Conservation (phyloP, 2,797 vertebrate species). For the Poecilia picta region DNA sequence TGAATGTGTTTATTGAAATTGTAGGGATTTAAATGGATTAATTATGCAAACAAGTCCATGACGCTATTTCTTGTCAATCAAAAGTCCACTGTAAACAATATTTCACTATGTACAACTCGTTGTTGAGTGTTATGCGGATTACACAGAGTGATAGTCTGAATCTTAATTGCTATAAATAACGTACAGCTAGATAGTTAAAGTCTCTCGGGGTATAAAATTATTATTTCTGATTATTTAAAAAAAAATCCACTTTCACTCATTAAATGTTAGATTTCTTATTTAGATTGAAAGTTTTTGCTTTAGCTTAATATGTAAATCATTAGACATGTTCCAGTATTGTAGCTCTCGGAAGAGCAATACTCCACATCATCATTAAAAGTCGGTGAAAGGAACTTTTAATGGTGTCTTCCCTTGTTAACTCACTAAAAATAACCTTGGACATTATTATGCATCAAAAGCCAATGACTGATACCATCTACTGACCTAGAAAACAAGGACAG, state of each 20-base stretch:
- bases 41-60: background rate
- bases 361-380: slow-evolving; percentile 71
- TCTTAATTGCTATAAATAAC: background rate
- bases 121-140: background rate
- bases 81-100: background rate
- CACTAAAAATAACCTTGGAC: slow-evolving; percentile 1
- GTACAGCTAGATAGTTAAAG: background rate
- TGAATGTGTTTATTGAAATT: background rate
- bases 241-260: background rate
- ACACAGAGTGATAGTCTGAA: background rate
- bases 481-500: slow-evolving; percentile 2
- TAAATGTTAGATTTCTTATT: background rate
- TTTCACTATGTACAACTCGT: background rate
- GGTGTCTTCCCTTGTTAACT: slow-evolving; percentile 17
- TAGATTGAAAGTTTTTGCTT: background rate
- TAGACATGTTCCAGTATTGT: background rate
- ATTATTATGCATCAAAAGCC: background rate
- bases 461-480: background rate
- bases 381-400: slow-evolving; percentile 69
- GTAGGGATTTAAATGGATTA: background rate
- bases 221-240: background rate
- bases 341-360: background rate
- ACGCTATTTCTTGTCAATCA: background rate
- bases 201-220: background rate
- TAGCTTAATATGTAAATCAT: background rate